Evolutionary conservation across 2,888 invertebrate species (phyloP).

Genomic region (Aporophyla lueneburgensis): DNA sequence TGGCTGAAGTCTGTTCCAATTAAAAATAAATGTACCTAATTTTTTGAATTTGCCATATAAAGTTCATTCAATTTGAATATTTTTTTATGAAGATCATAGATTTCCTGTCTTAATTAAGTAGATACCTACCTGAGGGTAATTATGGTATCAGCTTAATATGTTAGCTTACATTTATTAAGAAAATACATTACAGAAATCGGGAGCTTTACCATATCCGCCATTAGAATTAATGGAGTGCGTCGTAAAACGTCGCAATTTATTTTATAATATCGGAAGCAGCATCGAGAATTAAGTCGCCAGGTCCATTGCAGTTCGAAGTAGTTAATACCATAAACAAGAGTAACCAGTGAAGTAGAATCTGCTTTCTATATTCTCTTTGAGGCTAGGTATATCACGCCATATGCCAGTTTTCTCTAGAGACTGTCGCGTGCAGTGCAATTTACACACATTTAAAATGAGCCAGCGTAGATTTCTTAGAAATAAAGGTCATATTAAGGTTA

Average conservation of each 20-base stretch:
- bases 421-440: conserved; percentile 49
- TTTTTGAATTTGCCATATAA: not conserved
- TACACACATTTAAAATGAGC: conserved; percentile 57
- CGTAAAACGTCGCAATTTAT: conserved; percentile 16
- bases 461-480: conserved; percentile 45
- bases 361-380: conserved; percentile 19
- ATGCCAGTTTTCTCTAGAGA: conserved; percentile 47
- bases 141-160: not conserved
- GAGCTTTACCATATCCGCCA: not conserved
- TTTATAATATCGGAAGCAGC: conserved; percentile 17
- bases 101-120: not conserved
- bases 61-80: too few species aligned
- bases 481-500: conserved; percentile 31
- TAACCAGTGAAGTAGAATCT: conserved; percentile 15
- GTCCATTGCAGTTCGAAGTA: conserved; percentile 6
- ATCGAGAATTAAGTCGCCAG: not conserved
- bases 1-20: not conserved
- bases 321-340: conserved; percentile 11
- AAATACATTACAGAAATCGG: not conserved
- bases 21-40: not conserved
- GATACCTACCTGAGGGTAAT: not conserved
- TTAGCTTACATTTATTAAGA: not conserved
- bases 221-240: not conserved
- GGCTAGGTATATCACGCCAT: conserved; percentile 1
- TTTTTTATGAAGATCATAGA: too few species aligned